Base-by-base conservation (phyloP, 2,797 vertebrate species). In the Acanthurus lineatus region DNA sequence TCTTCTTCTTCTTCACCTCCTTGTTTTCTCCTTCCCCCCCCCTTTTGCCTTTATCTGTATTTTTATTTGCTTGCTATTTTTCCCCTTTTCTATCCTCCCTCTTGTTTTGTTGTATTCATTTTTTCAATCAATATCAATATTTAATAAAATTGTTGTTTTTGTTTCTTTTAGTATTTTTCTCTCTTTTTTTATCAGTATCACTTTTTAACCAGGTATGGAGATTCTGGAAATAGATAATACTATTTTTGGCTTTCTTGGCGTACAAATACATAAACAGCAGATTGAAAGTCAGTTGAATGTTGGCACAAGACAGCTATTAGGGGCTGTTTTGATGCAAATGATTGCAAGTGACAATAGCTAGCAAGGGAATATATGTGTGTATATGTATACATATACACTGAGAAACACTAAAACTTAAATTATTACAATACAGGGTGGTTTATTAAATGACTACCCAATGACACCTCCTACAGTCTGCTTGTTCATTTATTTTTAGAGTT, bases 401-500 rank as follows among this genome's bases (percentile, higher is more conserved):
- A 82, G 61, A 74, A 82, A 77, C 77, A 53, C 65, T 81, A 78
- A 87, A 89, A 88, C 61, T 79, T 84, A 81, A 69, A 83, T 74
- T 75, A 62, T 83, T 82, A 70, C 60, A 83, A 89, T 79, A 76
- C 66, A 81, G 82, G 42, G 64, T 62, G 70, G 62, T 67, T 93
- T 89, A 93, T 94, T 91, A 93, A 94, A 92, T 91, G 92, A 91
- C 88, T 82, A 79, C 69, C 64, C 78, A 53, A 67, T 53, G 32
- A 88, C 79, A 80, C 77, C 66, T 87, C 85, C 81, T 66, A 66
- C 81, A 71, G 69, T 80, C 76, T 82, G 79, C 73, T 71, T 78
- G 83, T 89, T 92, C 84, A 90, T 92, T 92, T 91, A 93, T 89
- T 91, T 90, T 90, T 88, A 90, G 88, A 84, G 71, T 76, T 91